These are phyloP conservation scores for Bolborhynchus lineola DNA, from an alignment of 2,113 vertebrate genomes.

Conservation along the genomic window DNA sequence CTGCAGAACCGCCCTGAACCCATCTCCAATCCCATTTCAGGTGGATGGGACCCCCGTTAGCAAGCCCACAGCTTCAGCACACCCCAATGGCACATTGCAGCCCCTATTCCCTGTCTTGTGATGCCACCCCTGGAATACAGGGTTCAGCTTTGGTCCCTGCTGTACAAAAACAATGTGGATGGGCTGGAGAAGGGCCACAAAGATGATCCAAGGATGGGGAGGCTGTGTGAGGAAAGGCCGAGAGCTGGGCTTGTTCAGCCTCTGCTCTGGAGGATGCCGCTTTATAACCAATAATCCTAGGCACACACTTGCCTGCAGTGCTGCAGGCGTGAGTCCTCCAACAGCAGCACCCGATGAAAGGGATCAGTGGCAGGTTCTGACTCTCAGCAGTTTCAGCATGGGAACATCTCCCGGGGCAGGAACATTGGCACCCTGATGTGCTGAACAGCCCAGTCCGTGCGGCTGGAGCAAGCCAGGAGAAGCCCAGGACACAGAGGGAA, in stretches of 20 bases:
- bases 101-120: background rate
- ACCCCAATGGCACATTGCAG: background rate
- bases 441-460: background rate
- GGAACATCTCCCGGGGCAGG: background rate
- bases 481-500: background rate
- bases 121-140: background rate
- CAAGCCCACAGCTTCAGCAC: background rate
- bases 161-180: background rate
- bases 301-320: background rate
- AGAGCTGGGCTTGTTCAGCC: background rate
- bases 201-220: background rate
- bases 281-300: background rate
- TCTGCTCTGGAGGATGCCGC: background rate
- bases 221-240: background rate
- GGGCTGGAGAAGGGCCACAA: background rate
- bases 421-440: background rate
- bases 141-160: background rate
- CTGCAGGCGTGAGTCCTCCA: background rate
- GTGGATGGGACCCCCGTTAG: background rate
- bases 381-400: background rate
- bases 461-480: background rate
- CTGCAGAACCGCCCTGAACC: background rate
- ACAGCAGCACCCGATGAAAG: background rate
- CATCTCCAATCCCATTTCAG: accelerated
- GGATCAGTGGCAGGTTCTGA: background rate